phyloP scores from a whole-genome alignment of 92 coral and sea anemone species.

The Palythoa heliodiscus region DNA sequence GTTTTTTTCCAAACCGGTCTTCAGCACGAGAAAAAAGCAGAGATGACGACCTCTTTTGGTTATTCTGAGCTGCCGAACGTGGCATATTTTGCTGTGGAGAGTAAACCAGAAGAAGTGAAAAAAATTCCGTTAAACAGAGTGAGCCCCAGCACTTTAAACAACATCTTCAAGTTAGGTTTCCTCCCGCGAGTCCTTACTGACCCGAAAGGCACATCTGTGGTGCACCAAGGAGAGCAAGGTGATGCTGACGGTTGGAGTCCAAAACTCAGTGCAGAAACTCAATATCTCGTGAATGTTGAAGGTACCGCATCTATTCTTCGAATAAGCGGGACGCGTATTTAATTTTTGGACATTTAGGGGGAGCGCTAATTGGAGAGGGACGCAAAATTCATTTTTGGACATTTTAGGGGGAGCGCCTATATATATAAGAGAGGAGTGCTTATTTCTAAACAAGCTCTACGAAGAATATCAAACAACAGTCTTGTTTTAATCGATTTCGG shows the following conservation, averaged over 20 bases:
- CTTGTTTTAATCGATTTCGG: too few relatives aligned
- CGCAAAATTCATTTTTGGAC: too few relatives aligned
- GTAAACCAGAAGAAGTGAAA: background rate
- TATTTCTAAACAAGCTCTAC: too few relatives aligned
- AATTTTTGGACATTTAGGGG: too few relatives aligned
- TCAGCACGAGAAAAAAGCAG: background rate
- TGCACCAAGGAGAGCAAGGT: conserved; percentile 12
- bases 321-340: too few relatives aligned
- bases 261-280: conserved; percentile 8
- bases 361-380: too few relatives aligned
- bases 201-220: conserved; percentile 5
- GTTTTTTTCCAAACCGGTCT: too few relatives aligned
- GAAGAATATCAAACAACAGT: too few relatives aligned
- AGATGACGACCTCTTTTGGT: conserved; percentile 3
- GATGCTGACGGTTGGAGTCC: conserved; percentile 30
- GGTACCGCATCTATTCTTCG: background rate
- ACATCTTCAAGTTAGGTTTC: conserved; percentile 8
- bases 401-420: too few relatives aligned
- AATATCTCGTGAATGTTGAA: background rate
- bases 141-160: conserved; percentile 5
- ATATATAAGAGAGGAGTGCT: too few relatives aligned
- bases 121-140: conserved; percentile 12
- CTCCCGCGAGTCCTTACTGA: conserved; percentile 8
- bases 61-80: background rate
- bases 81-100: conserved; percentile 18